These are phyloP conservation scores for Nymphalis polychloros DNA, from an alignment of 2,888 invertebrate species.

Conservation along the genomic window DNA sequence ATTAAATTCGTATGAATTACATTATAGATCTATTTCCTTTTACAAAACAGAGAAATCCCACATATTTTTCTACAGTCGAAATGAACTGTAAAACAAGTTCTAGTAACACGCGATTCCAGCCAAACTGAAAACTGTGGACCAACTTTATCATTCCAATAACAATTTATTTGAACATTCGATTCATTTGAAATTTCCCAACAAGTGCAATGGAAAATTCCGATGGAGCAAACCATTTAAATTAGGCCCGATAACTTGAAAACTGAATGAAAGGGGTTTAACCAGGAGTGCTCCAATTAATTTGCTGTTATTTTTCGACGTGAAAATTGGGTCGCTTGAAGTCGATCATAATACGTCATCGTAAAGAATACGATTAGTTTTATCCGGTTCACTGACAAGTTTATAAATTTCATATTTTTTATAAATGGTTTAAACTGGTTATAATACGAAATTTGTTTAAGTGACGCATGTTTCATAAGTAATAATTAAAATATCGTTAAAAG, in stretches of 20 bases:
- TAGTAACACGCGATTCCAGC: conserved; percentile 5
- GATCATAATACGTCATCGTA: conserved; percentile 46
- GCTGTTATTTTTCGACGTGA: conserved; percentile 76
- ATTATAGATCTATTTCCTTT: background rate
- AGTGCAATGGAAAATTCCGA: conserved; percentile 63
- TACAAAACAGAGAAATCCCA: background rate
- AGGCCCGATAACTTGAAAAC: conserved; percentile 76
- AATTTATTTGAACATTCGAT: conserved; percentile 48
- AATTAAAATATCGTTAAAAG: too few relatives aligned
- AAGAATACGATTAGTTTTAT: conserved; percentile 35
- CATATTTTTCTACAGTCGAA: background rate
- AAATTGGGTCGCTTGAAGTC: conserved; percentile 65
- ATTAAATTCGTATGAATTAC: too few relatives aligned
- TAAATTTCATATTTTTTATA: background rate
- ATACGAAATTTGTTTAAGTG: too few relatives aligned
- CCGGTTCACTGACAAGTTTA: conserved; percentile 2
- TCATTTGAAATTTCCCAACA: conserved; percentile 58
- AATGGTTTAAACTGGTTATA: too few relatives aligned
- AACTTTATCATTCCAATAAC: conserved; percentile 42
- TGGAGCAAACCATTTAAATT: conserved; percentile 78
- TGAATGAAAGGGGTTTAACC: conserved; percentile 76
- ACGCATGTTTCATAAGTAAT: too few relatives aligned
- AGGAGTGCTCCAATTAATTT: conserved; percentile 78
- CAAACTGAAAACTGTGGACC: conserved; percentile 22
- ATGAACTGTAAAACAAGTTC: background rate